Conservation (phyloP, 2,113 vertebrate species). For the Orycteropus afer region DNA sequence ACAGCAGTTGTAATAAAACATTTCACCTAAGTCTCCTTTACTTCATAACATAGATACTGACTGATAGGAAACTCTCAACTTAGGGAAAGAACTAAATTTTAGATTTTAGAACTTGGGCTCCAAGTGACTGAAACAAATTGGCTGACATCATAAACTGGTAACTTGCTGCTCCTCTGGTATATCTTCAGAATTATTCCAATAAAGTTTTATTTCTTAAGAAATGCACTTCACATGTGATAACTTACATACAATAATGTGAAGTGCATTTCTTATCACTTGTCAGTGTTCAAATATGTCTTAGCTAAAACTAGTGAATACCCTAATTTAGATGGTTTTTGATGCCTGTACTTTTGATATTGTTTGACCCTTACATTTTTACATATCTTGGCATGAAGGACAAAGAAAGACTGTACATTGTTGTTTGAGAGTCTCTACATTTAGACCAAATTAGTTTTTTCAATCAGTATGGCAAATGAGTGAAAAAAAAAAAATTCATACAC, state of each 20-base stretch:
- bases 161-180: constrained; percentile 29
- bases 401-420: constrained; percentile 82
- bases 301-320: constrained; percentile 5
- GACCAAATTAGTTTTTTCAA: constrained; percentile 91
- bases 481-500: constrained; percentile 68
- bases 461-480: constrained; percentile 83
- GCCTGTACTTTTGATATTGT: constrained; percentile 78
- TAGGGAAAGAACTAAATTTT: constrained; percentile 61
- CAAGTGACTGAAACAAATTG: constrained; percentile 47
- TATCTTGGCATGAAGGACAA: constrained; percentile 69
- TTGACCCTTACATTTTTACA: constrained; percentile 77
- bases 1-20: constrained; percentile 80
- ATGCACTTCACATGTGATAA: constrained; percentile 55
- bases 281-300: constrained; percentile 50
- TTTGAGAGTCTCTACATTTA: constrained; percentile 80
- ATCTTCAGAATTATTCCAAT: constrained; percentile 74
- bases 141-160: background rate
- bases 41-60: constrained; percentile 79
- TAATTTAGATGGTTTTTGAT: constrained; percentile 42
- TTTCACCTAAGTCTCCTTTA: constrained; percentile 81
- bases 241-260: too few species aligned
- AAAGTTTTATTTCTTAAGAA: constrained; percentile 39
- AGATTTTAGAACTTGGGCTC: background rate
- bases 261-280: constrained; percentile 30
- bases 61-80: constrained; percentile 69